Evolutionary conservation across 2,888 invertebrate genomes (phyloP), one percentile per base, ranked within the genome.

Genomic region (Andrena bicolor): DNA sequence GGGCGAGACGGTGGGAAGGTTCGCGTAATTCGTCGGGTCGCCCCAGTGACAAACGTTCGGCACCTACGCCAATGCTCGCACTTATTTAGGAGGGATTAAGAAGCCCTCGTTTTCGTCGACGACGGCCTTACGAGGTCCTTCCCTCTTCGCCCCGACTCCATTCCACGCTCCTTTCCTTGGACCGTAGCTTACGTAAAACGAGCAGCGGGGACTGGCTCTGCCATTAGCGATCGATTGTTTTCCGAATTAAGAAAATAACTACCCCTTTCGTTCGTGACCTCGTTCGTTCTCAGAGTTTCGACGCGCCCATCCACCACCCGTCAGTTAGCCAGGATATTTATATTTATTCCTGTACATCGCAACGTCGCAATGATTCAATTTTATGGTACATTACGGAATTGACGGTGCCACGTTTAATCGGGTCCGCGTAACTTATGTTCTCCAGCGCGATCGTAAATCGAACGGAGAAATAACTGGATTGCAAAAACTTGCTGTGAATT

Each of bases 31-130:
- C 76, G 84, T 78, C 60, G 76, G 76, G 78, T 51, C 74, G 80
- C 69, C 60, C 76, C 60, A 60, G 86, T 88, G 88, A 88, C 88
- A 88, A 88, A 88, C 88, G 85, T 86, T 86, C 82, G 64, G 81
- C 81, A 83, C 79, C 84, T 88, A 82, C 77, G 84, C 71, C 88
- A 76, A 86, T 79, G 85, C 82, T 80, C 78, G 74, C 82, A 85
- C 86, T 88, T 88, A 86, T 88, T 88, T 88, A 88, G 78, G 72
- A 86, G 70, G 86, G 88, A 88, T 88, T 88, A 88, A 85, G 88
- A 84, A 88, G 83, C 81, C 84, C 81, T 83, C 83, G 76, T 74
- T 83, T 78, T 77, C 76, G 80, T 71, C 86, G 84, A 73, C 86
- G 84, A 73, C 80, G 73, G 68, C 69, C 80, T 76, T 80, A 75